Evolutionary conservation across 2,113 vertebrate species (phyloP).

Genomic region (Typhlomys cinereus): DNA sequence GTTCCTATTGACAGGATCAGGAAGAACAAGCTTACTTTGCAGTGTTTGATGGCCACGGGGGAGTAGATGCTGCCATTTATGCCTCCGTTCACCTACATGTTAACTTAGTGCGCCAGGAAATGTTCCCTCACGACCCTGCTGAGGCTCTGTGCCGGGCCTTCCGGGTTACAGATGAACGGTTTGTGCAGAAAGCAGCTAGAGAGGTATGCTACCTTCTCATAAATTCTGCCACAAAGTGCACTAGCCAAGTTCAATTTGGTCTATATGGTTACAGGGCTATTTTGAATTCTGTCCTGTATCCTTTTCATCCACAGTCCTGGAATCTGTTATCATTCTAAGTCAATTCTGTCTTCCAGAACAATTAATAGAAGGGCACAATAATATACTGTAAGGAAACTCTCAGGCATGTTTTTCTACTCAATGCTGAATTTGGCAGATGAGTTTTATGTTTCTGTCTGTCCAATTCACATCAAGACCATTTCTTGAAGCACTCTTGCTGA

Average conservation of each 20-base stretch:
- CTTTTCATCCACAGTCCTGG: not conserved
- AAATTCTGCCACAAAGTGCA: not conserved
- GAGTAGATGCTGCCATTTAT: slow-evolving; percentile 97
- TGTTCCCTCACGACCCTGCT: slow-evolving; percentile 91
- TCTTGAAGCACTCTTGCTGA: slow-evolving; percentile 52
- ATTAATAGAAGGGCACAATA: not conserved
- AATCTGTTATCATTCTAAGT: not conserved
- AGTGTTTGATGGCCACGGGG: slow-evolving; percentile 97
- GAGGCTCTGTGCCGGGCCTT: slow-evolving; percentile 95
- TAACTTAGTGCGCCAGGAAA: slow-evolving; percentile 94
- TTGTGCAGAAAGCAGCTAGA: slow-evolving; percentile 95
- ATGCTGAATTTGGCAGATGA: slow-evolving; percentile 29
- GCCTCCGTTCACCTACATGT: slow-evolving; percentile 97
- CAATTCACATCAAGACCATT: slow-evolving; percentile 22
- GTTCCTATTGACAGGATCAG: slow-evolving; percentile 89
- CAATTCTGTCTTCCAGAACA: not conserved
- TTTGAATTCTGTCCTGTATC: slow-evolving; percentile 30
- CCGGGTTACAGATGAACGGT: slow-evolving; percentile 94
- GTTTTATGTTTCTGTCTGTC: slow-evolving; percentile 27
- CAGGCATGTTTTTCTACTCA: slow-evolving; percentile 7
- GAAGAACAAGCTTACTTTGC: slow-evolving; percentile 98
- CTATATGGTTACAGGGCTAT: not conserved
- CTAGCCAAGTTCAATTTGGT: not conserved
- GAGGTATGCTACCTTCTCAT: slow-evolving; percentile 87
- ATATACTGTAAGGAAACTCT: not conserved